Conservation (phyloP, 2,113 vertebrate genomes). For the Psilopsiagon aymara region DNA sequence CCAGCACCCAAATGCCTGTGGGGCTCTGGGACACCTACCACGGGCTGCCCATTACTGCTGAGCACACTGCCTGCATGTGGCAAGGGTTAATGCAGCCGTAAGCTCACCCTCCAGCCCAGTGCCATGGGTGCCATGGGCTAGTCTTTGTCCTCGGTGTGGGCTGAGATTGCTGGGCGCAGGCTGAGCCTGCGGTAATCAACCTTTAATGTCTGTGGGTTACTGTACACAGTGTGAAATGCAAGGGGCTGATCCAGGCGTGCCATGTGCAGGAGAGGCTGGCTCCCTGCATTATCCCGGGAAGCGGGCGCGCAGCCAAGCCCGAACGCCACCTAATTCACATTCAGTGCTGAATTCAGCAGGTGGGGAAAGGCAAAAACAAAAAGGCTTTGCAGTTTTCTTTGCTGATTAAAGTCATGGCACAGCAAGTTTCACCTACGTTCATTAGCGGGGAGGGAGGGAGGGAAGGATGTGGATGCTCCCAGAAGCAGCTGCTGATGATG, state of each 20-base stretch:
- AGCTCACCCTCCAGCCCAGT: background rate
- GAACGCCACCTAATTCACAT: background rate
- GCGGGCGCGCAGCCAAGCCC: background rate
- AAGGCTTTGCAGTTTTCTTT: constrained; percentile 53
- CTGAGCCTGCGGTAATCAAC: background rate
- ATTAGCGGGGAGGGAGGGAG: constrained; percentile 29
- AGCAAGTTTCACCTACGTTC: constrained; percentile 59
- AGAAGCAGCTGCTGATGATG: background rate
- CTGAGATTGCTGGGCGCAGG: accelerated
- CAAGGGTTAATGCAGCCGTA: background rate
- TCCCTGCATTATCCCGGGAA: background rate
- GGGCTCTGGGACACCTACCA: background rate
- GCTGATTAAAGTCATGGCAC: constrained; percentile 66
- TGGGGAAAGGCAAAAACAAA: background rate
- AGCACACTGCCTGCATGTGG: accelerated
- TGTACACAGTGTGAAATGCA: background rate
- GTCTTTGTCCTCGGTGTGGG: accelerated
- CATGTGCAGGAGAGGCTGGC: background rate
- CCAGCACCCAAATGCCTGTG: accelerated
- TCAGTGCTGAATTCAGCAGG: constrained; percentile 1
- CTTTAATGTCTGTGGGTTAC: background rate
- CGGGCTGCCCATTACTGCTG: background rate
- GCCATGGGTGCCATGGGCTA: background rate
- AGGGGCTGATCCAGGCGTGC: background rate
- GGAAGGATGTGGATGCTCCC: background rate